These are phyloP conservation scores for Pachyramphus minor DNA, from an alignment of 2,113 vertebrate species.

Conservation along the genomic window DNA sequence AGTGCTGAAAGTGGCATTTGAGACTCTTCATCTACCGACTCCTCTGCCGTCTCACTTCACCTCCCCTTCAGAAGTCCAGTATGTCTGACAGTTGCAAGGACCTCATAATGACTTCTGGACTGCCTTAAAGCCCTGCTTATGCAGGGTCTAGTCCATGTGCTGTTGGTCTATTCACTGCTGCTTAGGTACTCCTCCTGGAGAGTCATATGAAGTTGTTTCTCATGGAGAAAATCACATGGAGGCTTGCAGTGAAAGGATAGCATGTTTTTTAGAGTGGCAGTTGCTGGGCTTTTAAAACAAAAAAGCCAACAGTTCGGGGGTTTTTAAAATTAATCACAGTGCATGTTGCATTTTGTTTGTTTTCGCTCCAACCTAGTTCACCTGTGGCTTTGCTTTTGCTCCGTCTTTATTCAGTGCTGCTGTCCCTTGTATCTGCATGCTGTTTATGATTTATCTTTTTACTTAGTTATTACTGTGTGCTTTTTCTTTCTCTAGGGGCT, in stretches of 20 bases:
- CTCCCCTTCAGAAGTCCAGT: neutral
- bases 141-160: neutral
- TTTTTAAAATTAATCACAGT: neutral
- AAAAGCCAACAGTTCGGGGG: no score
- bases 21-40: neutral
- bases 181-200: neutral
- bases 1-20: neutral
- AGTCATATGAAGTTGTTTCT: neutral
- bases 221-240: neutral
- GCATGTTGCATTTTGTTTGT: neutral
- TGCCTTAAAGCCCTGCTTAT: neutral
- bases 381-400: neutral
- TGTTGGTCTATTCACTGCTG: neutral
- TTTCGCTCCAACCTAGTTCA: neutral
- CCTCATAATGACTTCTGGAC: neutral
- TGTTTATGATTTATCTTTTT: neutral
- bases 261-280: neutral
- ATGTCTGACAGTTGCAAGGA: neutral
- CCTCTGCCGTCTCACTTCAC: neutral
- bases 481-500: slow-evolving; percentile 69
- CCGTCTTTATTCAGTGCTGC: neutral
- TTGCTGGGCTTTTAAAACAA: neutral
- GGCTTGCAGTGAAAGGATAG: neutral
- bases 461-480: neutral
- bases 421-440: neutral